Evolutionary conservation across 2,113 vertebrate species (phyloP).

Genomic region (Salvator merianae): DNA sequence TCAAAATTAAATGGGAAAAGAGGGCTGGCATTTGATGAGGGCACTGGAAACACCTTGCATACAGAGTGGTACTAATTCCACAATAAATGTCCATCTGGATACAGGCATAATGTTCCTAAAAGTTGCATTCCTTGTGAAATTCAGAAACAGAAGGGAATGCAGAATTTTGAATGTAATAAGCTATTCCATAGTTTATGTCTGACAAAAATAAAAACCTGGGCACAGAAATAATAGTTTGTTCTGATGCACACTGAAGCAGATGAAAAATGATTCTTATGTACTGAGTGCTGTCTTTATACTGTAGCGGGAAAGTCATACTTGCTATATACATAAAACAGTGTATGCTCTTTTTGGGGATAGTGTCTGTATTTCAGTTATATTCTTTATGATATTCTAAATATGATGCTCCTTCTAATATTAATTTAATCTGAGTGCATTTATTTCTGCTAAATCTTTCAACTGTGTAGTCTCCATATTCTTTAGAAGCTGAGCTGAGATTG

Average conservation of each 20-base stretch:
- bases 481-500: background rate
- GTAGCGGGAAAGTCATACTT: background rate
- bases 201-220: background rate
- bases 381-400: background rate
- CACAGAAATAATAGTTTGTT: background rate
- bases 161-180: too few relatives aligned
- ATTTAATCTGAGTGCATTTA: background rate
- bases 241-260: background rate
- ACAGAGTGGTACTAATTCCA: too few relatives aligned
- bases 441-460: conserved; percentile 11
- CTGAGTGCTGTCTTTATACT: background rate
- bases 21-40: too few relatives aligned
- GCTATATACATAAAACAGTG: background rate
- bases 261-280: background rate
- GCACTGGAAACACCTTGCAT: too few relatives aligned
- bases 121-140: too few relatives aligned
- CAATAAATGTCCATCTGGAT: too few relatives aligned
- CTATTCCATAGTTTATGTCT: background rate
- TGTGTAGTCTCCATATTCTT: background rate
- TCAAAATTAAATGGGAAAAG: too few relatives aligned
- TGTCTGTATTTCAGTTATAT: background rate
- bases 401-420: background rate
- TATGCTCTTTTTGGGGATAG: background rate
- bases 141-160: too few relatives aligned
- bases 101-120: too few relatives aligned